A percentile compares a stretch with the other conserved stretches of the same genome.
phyloP scores from a whole-genome alignment of 2,888 invertebrate genomes.

The Apantesis nais region DNA sequence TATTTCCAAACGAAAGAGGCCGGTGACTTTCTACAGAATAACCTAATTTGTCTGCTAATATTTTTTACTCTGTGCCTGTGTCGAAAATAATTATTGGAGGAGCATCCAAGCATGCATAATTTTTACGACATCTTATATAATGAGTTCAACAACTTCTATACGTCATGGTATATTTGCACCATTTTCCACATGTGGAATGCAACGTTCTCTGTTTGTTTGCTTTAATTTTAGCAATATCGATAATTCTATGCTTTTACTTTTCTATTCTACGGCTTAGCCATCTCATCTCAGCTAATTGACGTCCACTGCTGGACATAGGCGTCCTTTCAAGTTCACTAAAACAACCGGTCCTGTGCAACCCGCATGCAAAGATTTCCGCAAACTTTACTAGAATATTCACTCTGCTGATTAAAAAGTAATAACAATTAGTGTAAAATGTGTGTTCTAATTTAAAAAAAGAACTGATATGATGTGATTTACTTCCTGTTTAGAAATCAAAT shows the following conservation, averaged over 20 bases:
- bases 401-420: too few species aligned
- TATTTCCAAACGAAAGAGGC: not conserved
- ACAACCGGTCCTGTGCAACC: too few species aligned
- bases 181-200: not conserved
- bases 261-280: not conserved
- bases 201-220: not conserved
- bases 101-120: conserved; percentile 2
- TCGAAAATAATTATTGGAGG: conserved; percentile 1
- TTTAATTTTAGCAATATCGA: not conserved
- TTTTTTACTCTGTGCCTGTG: not conserved
- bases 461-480: too few species aligned
- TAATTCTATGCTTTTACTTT: not conserved
- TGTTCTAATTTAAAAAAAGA: too few species aligned
- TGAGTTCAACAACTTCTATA: conserved; percentile 2
- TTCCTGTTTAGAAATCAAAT: too few species aligned
- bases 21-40: not conserved
- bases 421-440: too few species aligned
- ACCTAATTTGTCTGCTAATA: not conserved
- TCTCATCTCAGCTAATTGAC: too few species aligned
- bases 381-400: too few species aligned
- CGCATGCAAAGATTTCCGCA: too few species aligned
- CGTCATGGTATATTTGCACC: conserved; percentile 6
- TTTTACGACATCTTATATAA: conserved; percentile 1
- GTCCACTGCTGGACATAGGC: too few species aligned
- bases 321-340: too few species aligned